These are phyloP conservation scores for Galerucella pusilla DNA, from an alignment of 2,888 invertebrate species.

Conservation along the genomic window DNA sequence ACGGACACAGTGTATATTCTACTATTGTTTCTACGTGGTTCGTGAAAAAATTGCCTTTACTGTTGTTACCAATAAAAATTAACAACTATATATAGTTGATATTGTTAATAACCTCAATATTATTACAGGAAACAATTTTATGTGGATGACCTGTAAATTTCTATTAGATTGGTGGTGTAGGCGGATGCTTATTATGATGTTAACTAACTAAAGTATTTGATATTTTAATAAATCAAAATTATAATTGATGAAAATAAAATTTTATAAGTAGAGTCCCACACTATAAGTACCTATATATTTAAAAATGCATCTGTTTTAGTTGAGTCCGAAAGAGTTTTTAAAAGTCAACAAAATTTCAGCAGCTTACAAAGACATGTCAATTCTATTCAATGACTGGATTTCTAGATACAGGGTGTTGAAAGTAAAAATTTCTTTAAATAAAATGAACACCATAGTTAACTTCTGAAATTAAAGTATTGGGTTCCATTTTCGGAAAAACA, in stretches of 20 bases:
- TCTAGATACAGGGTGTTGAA: too few species aligned
- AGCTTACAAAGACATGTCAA: neutral
- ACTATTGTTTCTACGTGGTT: neutral
- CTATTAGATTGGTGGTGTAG: conserved; percentile 12
- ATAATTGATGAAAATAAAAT: conserved; percentile 16
- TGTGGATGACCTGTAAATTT: conserved; percentile 18
- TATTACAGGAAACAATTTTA: conserved; percentile 9
- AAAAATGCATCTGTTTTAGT: neutral
- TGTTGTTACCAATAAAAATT: neutral
- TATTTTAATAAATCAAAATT: conserved; percentile 25
- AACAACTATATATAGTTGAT: conserved; percentile 3
- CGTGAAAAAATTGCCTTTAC: neutral
- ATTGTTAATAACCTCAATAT: neutral
- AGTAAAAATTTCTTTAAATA: too few species aligned
- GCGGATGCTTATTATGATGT: conserved; percentile 28
- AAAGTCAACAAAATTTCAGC: too few species aligned
- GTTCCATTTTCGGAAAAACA: too few species aligned
- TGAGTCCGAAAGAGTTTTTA: neutral
- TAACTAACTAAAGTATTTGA: conserved; percentile 13
- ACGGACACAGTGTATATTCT: neutral
- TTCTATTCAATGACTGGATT: neutral
- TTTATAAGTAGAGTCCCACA: neutral
- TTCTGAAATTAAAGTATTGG: too few species aligned
- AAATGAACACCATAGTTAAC: too few species aligned
- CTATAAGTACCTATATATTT: neutral